A percentile compares a stretch with the other conserved stretches of the same genome.
phyloP scores from a whole-genome alignment of 2,113 vertebrate genomes.

The Siniperca chuatsi region DNA sequence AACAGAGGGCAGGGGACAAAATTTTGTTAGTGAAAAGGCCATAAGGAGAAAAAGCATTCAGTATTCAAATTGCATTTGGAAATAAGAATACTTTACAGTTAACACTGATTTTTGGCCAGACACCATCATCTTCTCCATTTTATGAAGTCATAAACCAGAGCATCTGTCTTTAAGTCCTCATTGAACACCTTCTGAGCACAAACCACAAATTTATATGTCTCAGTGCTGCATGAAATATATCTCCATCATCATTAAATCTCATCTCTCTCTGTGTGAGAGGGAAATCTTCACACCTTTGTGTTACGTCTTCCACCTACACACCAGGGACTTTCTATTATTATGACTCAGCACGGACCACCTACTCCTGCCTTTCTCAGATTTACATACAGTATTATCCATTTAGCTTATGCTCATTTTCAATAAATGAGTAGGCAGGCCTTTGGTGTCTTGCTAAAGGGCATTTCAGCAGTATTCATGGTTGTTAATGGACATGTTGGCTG shows the following conservation, averaged over 20 bases:
- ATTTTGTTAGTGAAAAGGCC: background rate
- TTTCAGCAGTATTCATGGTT: slow-evolving; percentile 19
- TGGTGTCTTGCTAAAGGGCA: slow-evolving; percentile 35
- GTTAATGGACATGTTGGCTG: slow-evolving; percentile 17
- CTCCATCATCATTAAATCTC: slow-evolving; percentile 35
- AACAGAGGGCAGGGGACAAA: no score
- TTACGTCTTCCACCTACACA: slow-evolving; percentile 26
- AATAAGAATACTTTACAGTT: background rate
- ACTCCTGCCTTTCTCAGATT: slow-evolving; percentile 31
- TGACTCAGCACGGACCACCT: slow-evolving; percentile 5
- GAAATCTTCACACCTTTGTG: slow-evolving; percentile 7
- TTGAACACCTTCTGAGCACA: slow-evolving; percentile 21
- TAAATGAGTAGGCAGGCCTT: slow-evolving; percentile 10
- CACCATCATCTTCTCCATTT: background rate
- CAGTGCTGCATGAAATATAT: slow-evolving; percentile 3
- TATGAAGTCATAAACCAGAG: slow-evolving; percentile 14
- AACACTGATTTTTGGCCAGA: background rate
- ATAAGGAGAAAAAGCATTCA: background rate
- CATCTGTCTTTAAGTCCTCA: slow-evolving; percentile 17
- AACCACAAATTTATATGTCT: slow-evolving; percentile 28
- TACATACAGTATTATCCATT: slow-evolving; percentile 26
- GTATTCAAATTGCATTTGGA: background rate
- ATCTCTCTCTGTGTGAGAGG: background rate
- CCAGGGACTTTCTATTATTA: slow-evolving; percentile 32
- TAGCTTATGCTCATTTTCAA: slow-evolving; percentile 21